Conservation (phyloP, 1,140 invertebrate species). For the Drosophila santomea region DNA sequence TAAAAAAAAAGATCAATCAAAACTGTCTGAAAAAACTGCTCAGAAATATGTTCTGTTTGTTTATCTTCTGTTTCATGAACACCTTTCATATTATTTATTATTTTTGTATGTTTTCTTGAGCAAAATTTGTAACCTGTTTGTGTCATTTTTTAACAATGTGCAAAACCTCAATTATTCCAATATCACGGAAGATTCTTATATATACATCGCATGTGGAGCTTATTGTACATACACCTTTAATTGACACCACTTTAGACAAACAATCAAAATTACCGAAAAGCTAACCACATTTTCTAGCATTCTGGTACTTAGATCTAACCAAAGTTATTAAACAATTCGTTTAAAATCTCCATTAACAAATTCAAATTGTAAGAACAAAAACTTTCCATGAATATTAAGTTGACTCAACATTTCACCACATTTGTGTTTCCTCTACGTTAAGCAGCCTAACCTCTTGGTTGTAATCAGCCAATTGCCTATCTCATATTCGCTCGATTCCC, state of each 20-base stretch:
- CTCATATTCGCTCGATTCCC: constrained; percentile 1
- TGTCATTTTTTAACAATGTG: constrained; percentile 17
- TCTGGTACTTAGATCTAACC: neutral
- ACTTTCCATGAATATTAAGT: too few species aligned
- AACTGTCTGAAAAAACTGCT: constrained; percentile 2
- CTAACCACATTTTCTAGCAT: too few species aligned
- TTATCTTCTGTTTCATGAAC: neutral
- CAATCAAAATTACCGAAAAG: too few species aligned
- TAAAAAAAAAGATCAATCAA: constrained; percentile 4
- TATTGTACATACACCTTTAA: constrained; percentile 6
- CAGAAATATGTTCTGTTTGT: neutral
- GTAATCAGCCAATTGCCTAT: constrained; percentile 1
- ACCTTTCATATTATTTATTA: too few species aligned
- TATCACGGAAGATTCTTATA: constrained; percentile 19
- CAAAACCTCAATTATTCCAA: constrained; percentile 8
- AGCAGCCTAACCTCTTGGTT: neutral
- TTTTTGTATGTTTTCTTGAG: neutral
- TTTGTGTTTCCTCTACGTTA: too few species aligned
- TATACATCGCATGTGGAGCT: neutral
- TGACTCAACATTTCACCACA: too few species aligned
- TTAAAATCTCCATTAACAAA: too few species aligned
- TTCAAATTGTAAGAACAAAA: too few species aligned
- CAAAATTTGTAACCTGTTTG: constrained; percentile 10
- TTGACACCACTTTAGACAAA: constrained; percentile 16
- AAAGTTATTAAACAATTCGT: too few species aligned